Evolutionary conservation across 2,888 invertebrate species (phyloP).

Genomic region (Miltochrista miniata): DNA sequence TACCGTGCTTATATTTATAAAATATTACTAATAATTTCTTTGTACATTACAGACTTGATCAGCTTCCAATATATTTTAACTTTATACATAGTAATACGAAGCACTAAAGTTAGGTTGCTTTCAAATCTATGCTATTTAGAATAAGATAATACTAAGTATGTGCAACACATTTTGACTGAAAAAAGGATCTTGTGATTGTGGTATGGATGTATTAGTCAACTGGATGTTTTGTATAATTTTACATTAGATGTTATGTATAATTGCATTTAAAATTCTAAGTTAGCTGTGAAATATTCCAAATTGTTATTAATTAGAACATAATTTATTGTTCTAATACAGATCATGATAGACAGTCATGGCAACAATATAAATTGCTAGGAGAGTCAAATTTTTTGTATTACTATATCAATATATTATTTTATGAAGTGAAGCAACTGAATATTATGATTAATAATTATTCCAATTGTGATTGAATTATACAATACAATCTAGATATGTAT

Average conservation of each 20-base stretch:
- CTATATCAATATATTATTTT: slow-evolving; percentile 38
- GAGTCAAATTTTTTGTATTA: slow-evolving; percentile 30
- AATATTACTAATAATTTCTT: slow-evolving; percentile 14
- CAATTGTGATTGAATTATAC: slow-evolving; percentile 68
- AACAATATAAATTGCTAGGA: slow-evolving; percentile 30
- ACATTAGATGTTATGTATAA: slow-evolving; percentile 55
- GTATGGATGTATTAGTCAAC: slow-evolving; percentile 73
- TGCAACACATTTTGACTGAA: slow-evolving; percentile 76
- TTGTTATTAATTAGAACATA: slow-evolving; percentile 72
- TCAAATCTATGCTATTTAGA: slow-evolving; percentile 70
- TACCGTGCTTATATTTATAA: not conserved
- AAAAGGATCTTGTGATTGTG: slow-evolving; percentile 73
- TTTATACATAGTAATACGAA: slow-evolving; percentile 53
- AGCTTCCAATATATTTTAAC: slow-evolving; percentile 64
- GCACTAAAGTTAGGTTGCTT: slow-evolving; percentile 78
- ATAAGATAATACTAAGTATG: slow-evolving; percentile 58
- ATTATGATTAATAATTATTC: slow-evolving; percentile 50
- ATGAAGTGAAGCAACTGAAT: slow-evolving; percentile 56
- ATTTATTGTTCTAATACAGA: slow-evolving; percentile 49
- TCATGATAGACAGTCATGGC: slow-evolving; percentile 46
- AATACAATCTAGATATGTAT: slow-evolving; percentile 76
- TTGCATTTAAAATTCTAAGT: slow-evolving; percentile 75
- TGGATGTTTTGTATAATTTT: slow-evolving; percentile 63
- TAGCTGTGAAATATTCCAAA: slow-evolving; percentile 77
- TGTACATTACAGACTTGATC: slow-evolving; percentile 41